A percentile compares a stretch with the other conserved stretches of the same genome.
phyloP scores from a whole-genome alignment of 2,113 vertebrate species.

The Nematolebias whitei region DNA sequence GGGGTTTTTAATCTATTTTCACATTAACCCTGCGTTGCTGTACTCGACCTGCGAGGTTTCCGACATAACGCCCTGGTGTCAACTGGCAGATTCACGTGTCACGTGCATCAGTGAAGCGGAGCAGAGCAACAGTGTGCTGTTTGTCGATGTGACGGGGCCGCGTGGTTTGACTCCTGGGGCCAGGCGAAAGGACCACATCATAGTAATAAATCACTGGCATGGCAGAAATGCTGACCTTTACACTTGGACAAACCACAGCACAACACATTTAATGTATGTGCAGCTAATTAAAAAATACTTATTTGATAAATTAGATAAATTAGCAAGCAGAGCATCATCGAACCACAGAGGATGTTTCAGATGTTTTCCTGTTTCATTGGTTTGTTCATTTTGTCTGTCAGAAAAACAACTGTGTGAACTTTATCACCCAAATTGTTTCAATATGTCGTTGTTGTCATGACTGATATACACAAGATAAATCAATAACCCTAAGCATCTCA shows the following conservation, averaged over 20 bases:
- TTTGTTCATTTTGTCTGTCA: slow-evolving; percentile 52
- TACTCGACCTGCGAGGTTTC: slow-evolving; percentile 64
- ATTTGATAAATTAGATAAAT: slow-evolving; percentile 21
- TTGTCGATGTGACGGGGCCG: slow-evolving; percentile 61
- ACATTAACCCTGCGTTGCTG: slow-evolving; percentile 60
- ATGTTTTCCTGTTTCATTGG: slow-evolving; percentile 18
- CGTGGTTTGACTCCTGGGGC: slow-evolving; percentile 56
- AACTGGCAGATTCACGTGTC: slow-evolving; percentile 71
- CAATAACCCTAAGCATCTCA: slow-evolving; percentile 65
- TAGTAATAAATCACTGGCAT: slow-evolving; percentile 75
- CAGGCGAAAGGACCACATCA: slow-evolving; percentile 46
- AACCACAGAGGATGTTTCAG: slow-evolving; percentile 15
- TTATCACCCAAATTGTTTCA: slow-evolving; percentile 37
- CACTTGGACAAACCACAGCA: slow-evolving; percentile 36
- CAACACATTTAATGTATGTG: slow-evolving; percentile 28
- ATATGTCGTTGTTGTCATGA: slow-evolving; percentile 53
- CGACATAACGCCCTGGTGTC: slow-evolving; percentile 47
- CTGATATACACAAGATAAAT: slow-evolving; percentile 69
- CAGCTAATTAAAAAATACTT: slow-evolving; percentile 21
- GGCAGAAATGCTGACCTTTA: slow-evolving; percentile 70
- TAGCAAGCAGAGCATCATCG: not conserved
- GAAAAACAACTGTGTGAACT: slow-evolving; percentile 38
- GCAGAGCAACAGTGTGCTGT: slow-evolving; percentile 67
- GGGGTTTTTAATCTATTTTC: slow-evolving; percentile 74
- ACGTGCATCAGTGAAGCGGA: slow-evolving; percentile 67